Evolutionary conservation across 2,797 vertebrate species (phyloP).

Genomic region (Lagocephalus sceleratus): DNA sequence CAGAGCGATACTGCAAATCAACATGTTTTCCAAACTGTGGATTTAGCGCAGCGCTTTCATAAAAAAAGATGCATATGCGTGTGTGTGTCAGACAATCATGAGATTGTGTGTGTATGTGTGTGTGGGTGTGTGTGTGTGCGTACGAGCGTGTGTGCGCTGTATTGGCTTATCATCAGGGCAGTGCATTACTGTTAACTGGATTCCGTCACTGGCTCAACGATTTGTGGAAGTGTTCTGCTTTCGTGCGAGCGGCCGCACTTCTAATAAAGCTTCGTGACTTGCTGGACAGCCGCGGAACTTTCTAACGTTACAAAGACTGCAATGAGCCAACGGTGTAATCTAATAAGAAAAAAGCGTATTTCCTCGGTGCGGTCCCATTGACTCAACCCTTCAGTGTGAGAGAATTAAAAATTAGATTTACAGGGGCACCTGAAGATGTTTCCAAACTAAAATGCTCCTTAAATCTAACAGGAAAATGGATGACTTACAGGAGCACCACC

Average conservation of each 20-base stretch:
- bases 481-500: too few relatives aligned
- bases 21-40: slow-evolving; percentile 16
- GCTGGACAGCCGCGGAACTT: slow-evolving; percentile 46
- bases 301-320: slow-evolving; percentile 27
- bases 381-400: slow-evolving; percentile 39
- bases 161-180: slow-evolving; percentile 1
- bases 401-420: slow-evolving; percentile 61
- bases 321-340: slow-evolving; percentile 40
- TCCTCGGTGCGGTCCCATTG: slow-evolving; percentile 36
- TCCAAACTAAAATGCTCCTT: slow-evolving; percentile 4
- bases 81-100: too few relatives aligned
- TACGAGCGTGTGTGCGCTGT: not conserved
- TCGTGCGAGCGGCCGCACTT: slow-evolving; percentile 1
- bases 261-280: slow-evolving; percentile 44
- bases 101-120: too few relatives aligned
- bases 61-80: not conserved
- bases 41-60: slow-evolving; percentile 2
- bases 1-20: slow-evolving; percentile 10
- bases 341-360: slow-evolving; percentile 48
- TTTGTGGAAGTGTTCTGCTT: slow-evolving; percentile 21
- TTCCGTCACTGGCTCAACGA: slow-evolving; percentile 8
- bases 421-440: slow-evolving; percentile 38
- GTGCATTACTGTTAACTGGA: slow-evolving; percentile 8
- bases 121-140: too few relatives aligned
- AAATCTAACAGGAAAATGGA: too few relatives aligned